A percentile compares a stretch with the other conserved stretches of the same genome.
Conservation (phyloP, 2,113 vertebrate genomes). For the Microtus richardsoni region DNA sequence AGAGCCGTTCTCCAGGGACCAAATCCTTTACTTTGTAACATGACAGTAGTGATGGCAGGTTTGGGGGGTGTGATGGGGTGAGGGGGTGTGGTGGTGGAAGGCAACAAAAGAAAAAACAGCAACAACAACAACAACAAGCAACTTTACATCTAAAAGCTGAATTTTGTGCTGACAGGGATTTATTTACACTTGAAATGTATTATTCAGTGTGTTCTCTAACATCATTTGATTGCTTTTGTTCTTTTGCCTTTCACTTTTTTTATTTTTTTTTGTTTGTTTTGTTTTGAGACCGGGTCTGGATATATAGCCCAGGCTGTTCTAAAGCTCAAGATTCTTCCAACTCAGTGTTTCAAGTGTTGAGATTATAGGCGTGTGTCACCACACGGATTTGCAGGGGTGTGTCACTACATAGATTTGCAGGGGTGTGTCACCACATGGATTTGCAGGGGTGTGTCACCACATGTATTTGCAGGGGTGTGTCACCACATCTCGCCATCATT, state of each 20-base stretch:
- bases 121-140: background rate
- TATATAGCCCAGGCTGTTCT: too few species aligned
- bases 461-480: background rate
- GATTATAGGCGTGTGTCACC: background rate
- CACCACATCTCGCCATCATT: too few species aligned
- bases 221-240: background rate
- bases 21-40: background rate
- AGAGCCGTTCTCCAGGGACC: background rate
- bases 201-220: background rate
- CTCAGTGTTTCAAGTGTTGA: background rate
- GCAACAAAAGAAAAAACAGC: too few species aligned
- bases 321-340: background rate
- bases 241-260: rapidly evolving
- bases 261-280: rapidly evolving
- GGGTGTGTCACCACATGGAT: background rate
- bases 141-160: background rate
- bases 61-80: too few species aligned
- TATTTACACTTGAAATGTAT: background rate
- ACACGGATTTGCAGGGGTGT: background rate
- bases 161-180: background rate
- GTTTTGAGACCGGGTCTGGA: too few species aligned
- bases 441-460: background rate
- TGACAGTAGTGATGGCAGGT: background rate
- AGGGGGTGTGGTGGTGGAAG: too few species aligned
- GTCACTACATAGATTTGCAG: background rate